Evolutionary conservation across 2,797 vertebrate genomes (phyloP).

Genomic region (Myotis myotis): DNA sequence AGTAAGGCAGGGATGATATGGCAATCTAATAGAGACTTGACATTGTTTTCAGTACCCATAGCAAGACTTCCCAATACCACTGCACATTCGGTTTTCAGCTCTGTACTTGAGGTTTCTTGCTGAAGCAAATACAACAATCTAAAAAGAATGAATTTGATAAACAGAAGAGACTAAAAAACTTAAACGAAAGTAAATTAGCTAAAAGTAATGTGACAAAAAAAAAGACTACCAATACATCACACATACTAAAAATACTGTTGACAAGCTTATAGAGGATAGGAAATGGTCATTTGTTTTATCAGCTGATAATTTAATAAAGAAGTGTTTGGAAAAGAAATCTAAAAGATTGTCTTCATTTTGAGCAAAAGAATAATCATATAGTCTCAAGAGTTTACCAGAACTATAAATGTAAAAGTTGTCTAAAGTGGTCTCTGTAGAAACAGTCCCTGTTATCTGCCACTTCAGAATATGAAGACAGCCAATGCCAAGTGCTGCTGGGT

Average conservation of each 20-base stretch:
- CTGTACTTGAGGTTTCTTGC: conserved; percentile 94
- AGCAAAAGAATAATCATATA: conserved; percentile 11
- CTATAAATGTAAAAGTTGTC: background rate
- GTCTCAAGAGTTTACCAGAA: background rate
- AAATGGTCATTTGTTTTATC: conserved; percentile 41
- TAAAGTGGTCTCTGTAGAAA: background rate
- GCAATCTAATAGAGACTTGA: conserved; percentile 99
- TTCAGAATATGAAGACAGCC: conserved; percentile 7
- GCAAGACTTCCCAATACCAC: conserved; percentile 98
- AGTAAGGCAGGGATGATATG: conserved; percentile 98
- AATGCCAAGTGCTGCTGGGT: background rate
- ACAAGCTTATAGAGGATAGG: background rate
- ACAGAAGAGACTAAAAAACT: conserved; percentile 50
- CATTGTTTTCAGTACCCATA: conserved; percentile 99
- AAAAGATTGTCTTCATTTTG: conserved; percentile 17
- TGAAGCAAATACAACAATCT: conserved; percentile 98
- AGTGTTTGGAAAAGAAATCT: background rate
- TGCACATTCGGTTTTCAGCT: conserved; percentile 95
- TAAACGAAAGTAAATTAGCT: conserved; percentile 3
- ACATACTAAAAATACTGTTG: conserved; percentile 36
- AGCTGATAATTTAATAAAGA: conserved; percentile 39
- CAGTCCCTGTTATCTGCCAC: background rate
- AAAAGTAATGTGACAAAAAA: conserved; percentile 16
- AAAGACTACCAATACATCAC: background rate
- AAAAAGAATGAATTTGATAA: conserved; percentile 71